Evolutionary conservation across 1,140 invertebrate genomes (phyloP).

Genomic region (Dermatophagoides farinae): DNA sequence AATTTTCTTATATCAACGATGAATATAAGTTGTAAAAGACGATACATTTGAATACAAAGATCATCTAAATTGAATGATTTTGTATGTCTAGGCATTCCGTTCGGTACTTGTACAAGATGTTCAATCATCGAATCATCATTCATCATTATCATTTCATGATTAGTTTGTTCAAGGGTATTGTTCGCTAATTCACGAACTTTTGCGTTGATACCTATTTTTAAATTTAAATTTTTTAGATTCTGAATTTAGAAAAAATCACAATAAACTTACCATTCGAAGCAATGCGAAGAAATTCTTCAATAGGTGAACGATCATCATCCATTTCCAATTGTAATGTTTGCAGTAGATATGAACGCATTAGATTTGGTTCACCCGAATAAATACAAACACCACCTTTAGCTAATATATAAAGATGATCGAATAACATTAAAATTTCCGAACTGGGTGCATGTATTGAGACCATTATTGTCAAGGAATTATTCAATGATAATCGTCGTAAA

Average conservation of each 20-base stretch:
- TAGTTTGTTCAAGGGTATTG: not conserved
- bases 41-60: no score
- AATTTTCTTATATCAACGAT: no score
- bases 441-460: slow-evolving; percentile 8
- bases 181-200: not conserved
- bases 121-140: not conserved
- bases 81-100: not conserved
- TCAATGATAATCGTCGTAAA: not conserved
- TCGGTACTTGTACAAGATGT: not conserved
- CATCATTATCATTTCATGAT: not conserved
- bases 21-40: no score
- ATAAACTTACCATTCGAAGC: not conserved
- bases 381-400: slow-evolving; percentile 11
- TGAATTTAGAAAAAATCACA: no score
- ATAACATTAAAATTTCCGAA: not conserved
- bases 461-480: slow-evolving; percentile 9
- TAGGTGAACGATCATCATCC: not conserved
- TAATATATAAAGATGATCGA: slow-evolving; percentile 10
- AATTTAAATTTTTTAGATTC: no score
- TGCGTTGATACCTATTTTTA: not conserved
- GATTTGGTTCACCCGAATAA: slow-evolving; percentile 5
- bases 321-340: not conserved
- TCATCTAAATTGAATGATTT: not conserved
- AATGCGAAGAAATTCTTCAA: slow-evolving; percentile 5
- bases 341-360: not conserved